These are phyloP conservation scores for Caranx melampygus DNA, from an alignment of 2,113 vertebrate species.

Conservation along the genomic window DNA sequence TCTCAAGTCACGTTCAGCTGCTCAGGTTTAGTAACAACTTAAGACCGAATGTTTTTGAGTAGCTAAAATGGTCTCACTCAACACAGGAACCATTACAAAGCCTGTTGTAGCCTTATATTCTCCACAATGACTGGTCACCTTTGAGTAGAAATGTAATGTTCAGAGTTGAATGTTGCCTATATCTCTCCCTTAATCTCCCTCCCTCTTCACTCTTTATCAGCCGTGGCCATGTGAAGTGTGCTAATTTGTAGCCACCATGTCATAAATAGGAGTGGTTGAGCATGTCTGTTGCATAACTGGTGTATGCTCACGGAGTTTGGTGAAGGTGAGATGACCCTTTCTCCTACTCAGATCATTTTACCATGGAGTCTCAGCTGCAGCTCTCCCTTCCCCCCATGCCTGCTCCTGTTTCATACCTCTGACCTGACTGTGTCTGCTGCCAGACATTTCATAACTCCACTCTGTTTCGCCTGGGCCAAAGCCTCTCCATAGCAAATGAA, in stretches of 20 bases:
- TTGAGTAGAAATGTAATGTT: background rate
- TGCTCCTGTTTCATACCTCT: constrained; percentile 48
- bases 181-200: background rate
- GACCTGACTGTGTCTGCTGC: constrained; percentile 10
- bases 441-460: constrained; percentile 41
- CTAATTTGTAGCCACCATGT: constrained; percentile 43
- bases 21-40: background rate
- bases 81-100: background rate
- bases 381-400: background rate
- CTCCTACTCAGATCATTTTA: constrained; percentile 44
- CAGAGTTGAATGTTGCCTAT: background rate
- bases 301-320: constrained; percentile 6
- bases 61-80: background rate
- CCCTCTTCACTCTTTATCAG: constrained; percentile 9
- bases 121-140: background rate
- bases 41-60: background rate
- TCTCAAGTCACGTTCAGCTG: constrained; percentile 21
- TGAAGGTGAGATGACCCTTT: constrained; percentile 45
- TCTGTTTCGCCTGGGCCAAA: constrained; percentile 9
- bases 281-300: constrained; percentile 55
- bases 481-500: constrained; percentile 2
- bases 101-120: background rate
- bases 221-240: background rate
- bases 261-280: constrained; percentile 51
- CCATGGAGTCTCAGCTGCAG: constrained; percentile 22